A percentile compares a stretch with the other conserved stretches of the same genome.
phyloP scores from a whole-genome alignment of 1,140 invertebrate genomes.

The Solen grandis region DNA sequence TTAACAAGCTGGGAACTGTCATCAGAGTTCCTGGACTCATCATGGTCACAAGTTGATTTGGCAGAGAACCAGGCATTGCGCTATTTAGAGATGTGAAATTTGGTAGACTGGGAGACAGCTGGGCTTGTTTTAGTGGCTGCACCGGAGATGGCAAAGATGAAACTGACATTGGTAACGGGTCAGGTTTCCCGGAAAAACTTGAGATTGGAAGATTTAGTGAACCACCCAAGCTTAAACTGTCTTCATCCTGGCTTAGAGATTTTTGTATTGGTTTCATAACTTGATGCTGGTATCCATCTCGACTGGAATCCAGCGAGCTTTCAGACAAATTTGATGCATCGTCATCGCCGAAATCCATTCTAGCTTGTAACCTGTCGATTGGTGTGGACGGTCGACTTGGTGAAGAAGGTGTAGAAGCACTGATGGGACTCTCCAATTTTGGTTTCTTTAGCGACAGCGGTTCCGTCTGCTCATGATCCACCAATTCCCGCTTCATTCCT shows the following conservation, averaged over 20 bases:
- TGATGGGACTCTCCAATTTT: slow-evolving; percentile 18
- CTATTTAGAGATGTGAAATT: background rate
- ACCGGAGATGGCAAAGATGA: background rate
- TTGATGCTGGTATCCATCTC: slow-evolving; percentile 11
- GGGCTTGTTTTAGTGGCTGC: background rate
- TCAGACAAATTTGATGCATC: slow-evolving; percentile 5
- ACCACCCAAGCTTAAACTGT: slow-evolving; percentile 64
- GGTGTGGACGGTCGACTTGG: slow-evolving; percentile 30
- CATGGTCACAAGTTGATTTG: background rate
- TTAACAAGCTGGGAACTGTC: slow-evolving; percentile 20
- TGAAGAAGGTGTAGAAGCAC: slow-evolving; percentile 8
- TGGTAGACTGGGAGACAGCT: background rate
- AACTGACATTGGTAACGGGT: background rate
- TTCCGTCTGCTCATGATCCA: slow-evolving; percentile 26
- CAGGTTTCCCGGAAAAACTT: background rate
- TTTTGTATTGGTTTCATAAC: no score
- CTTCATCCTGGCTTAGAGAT: slow-evolving; percentile 10
- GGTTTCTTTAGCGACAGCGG: slow-evolving; percentile 47
- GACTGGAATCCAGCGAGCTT: slow-evolving; percentile 20
- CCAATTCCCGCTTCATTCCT: slow-evolving; percentile 20
- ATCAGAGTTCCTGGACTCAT: slow-evolving; percentile 42
- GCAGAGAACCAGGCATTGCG: background rate
- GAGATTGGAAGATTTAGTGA: slow-evolving; percentile 71
- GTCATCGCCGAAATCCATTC: slow-evolving; percentile 27
- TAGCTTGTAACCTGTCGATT: slow-evolving; percentile 1